A percentile compares a stretch with the other conserved stretches of the same genome.
Conservation (phyloP, 2,113 vertebrate species). For the Lepus timidus region DNA sequence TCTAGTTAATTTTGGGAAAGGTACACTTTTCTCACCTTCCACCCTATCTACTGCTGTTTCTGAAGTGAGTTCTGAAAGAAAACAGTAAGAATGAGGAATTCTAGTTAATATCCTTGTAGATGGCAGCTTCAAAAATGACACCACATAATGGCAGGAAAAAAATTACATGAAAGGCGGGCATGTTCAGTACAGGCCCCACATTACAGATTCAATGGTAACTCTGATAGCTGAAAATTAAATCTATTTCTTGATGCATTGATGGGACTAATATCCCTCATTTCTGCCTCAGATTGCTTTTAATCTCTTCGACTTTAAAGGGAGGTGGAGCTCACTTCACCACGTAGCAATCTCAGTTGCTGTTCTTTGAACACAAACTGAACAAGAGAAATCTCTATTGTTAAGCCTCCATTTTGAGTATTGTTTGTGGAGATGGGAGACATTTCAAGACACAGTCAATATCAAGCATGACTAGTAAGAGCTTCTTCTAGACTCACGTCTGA, state of each 20-base stretch:
- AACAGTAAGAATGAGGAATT: background rate
- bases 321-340: background rate
- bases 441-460: background rate
- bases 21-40: background rate
- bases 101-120: background rate
- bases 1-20: background rate
- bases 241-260: background rate
- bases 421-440: background rate
- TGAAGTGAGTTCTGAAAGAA: background rate
- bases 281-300: background rate
- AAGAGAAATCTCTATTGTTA: background rate
- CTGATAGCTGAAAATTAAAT: background rate
- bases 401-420: background rate
- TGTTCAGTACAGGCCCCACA: background rate
- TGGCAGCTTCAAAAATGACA: background rate
- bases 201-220: background rate
- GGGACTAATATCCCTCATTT: background rate
- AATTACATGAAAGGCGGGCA: rapidly evolving
- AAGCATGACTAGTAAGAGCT: background rate
- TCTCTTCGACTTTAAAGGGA: background rate
- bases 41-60: too few relatives aligned
- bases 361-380: background rate
- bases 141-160: background rate
- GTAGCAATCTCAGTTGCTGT: background rate
- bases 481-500: background rate